These are phyloP conservation scores for Prunella himalayana DNA, from an alignment of 2,113 vertebrate species.

Conservation along the genomic window DNA sequence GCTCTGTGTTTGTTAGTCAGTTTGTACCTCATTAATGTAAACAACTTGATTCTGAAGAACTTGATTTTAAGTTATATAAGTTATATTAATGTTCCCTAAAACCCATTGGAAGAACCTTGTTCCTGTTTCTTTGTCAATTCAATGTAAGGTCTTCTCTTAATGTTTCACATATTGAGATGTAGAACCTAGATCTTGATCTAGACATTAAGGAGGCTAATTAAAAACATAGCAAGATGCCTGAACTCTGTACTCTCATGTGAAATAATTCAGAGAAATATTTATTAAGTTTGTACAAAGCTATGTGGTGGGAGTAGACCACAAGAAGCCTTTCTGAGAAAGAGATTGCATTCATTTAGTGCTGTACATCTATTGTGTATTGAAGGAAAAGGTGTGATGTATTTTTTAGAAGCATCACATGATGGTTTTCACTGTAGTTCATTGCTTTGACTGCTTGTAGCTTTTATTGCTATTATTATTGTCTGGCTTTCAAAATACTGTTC, in stretches of 20 bases:
- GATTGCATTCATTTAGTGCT: neutral
- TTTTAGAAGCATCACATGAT: neutral
- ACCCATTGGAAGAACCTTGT: neutral
- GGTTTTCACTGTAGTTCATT: neutral
- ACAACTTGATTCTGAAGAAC: neutral
- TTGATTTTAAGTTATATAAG: neutral
- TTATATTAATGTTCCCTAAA: neutral
- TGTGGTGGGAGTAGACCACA: neutral
- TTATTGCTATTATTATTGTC: neutral
- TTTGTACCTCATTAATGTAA: neutral
- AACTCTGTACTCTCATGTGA: neutral
- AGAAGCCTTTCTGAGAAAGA: neutral
- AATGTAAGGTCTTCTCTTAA: neutral
- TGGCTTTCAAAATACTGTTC: neutral
- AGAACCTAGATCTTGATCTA: neutral
- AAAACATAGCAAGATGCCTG: neutral
- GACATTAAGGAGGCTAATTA: neutral
- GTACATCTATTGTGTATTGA: neutral
- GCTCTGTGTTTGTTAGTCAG: neutral
- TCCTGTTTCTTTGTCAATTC: neutral
- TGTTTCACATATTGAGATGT: accelerated
- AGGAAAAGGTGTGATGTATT: neutral
- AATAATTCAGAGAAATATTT: neutral
- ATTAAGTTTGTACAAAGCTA: neutral
- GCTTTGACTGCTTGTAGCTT: neutral